Evolutionary conservation across 2,888 invertebrate genomes (phyloP).

Genomic region (Plagiodera versicolora): DNA sequence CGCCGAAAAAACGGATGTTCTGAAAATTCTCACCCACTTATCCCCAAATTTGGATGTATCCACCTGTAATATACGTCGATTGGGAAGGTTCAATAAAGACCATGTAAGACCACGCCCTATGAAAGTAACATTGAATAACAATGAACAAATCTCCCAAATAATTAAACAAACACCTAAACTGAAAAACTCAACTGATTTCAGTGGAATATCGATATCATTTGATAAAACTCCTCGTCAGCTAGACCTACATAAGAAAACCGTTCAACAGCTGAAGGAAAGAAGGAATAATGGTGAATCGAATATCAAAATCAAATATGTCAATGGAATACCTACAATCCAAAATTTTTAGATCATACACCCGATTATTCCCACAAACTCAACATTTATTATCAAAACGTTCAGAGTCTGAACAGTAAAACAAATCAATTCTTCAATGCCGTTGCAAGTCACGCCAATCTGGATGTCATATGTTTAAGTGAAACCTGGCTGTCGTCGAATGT

Average conservation of each 20-base stretch:
- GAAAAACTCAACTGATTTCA: no score
- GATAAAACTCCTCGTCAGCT: no score
- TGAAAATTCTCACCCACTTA: no score
- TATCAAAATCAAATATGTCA: no score
- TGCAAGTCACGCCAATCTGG: neutral
- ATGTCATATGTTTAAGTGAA: slow-evolving; percentile 4
- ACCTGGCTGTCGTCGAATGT: slow-evolving; percentile 1
- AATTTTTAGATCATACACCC: neutral
- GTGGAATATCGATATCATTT: no score
- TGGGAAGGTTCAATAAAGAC: neutral
- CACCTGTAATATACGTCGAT: neutral
- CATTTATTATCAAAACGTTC: neutral
- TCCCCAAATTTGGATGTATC: no score
- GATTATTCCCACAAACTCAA: neutral
- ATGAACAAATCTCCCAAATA: no score
- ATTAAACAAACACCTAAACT: no score
- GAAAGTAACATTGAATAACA: neutral
- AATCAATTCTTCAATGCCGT: neutral
- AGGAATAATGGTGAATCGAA: no score
- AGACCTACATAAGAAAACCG: no score
- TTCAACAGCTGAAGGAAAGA: no score
- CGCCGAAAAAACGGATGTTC: no score
- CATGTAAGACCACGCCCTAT: neutral
- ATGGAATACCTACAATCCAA: neutral
- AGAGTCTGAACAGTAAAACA: neutral